Base-by-base conservation (phyloP, 2,888 invertebrate genomes). In the Agonopterix heracliana region DNA sequence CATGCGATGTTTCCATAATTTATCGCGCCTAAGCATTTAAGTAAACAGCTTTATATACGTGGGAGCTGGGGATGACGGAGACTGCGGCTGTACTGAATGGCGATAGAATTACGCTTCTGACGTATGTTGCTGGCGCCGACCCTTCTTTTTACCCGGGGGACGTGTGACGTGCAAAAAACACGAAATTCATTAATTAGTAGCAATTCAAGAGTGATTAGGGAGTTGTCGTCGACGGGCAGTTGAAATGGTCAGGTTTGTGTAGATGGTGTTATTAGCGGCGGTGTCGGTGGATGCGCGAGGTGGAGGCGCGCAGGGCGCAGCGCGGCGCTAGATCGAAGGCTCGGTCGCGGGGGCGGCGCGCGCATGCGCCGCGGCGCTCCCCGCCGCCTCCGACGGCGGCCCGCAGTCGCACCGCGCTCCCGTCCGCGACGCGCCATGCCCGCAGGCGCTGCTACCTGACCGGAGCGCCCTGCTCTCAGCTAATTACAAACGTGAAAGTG, bases 361-460 rank as follows among this genome's bases (percentile, higher is more conserved):
- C 64, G 63, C 56, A 63, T 60, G 57, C 62, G 66, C 63, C 55
- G 64, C 59, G 58, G 63, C 69, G 64, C 63, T 63, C 70, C 72
- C 64, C 63, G 65, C 67, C 64, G 69, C 68, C 69, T 71, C 83
- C 84, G 80, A 85, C 85, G 81, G 86, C 81, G 81, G 75, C 71
- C 74, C 86, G 82, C 78, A 82, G 71, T 70, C 71, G 78, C 63
- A 61, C 71, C 74, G 70, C 80, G 79, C 76, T 76, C 67, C 71
- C 78, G 63, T 61, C 71, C 74, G 70, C 80, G 79, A 77, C 77
- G 68, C 79, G 78, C 75, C 81, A 85, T 87, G 85, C 79, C 78
- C 81, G 72, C 78, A 68, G 70, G 68, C 74, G 74, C 74, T 78
- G 77, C 78, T 64, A 86, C 86, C 66, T 83, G 81, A 85, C 80